These are phyloP conservation scores for Samia ricini DNA, from an alignment of 1,140 invertebrate species.

Conservation along the genomic window DNA sequence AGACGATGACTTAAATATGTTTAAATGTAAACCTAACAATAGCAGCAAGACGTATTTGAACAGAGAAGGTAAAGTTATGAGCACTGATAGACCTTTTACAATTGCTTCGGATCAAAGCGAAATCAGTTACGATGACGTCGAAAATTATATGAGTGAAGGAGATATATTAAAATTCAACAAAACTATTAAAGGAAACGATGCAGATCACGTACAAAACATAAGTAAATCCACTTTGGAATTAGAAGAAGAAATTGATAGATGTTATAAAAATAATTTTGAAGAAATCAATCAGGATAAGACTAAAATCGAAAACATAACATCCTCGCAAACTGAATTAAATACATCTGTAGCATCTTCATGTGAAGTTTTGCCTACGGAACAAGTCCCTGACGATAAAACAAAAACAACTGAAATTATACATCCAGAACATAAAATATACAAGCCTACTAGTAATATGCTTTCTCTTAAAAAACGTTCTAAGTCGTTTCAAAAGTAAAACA, in stretches of 20 bases:
- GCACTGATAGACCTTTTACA: slow-evolving; percentile 80
- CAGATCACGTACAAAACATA: slow-evolving; percentile 75
- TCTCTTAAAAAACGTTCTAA: slow-evolving; percentile 73
- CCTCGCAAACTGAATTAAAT: slow-evolving; percentile 30
- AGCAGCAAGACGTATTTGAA: slow-evolving; percentile 75
- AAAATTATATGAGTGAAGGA: slow-evolving; percentile 75
- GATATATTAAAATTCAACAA: slow-evolving; percentile 79
- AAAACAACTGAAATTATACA: slow-evolving; percentile 78
- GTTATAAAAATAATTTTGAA: slow-evolving; percentile 74
- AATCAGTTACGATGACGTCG: slow-evolving; percentile 79
- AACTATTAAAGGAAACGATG: slow-evolving; percentile 45
- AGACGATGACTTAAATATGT: slow-evolving; percentile 55
- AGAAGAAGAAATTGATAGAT: slow-evolving; percentile 74
- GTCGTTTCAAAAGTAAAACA: slow-evolving; percentile 65
- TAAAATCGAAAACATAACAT: slow-evolving; percentile 45
- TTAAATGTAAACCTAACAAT: slow-evolving; percentile 72
- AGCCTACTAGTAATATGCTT: slow-evolving; percentile 75
- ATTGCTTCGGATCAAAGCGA: slow-evolving; percentile 84
- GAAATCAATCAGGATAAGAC: slow-evolving; percentile 56
- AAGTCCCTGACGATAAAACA: slow-evolving; percentile 41
- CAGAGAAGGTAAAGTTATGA: slow-evolving; percentile 76
- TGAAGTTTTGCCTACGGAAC: slow-evolving; percentile 62
- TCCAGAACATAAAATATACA: slow-evolving; percentile 88
- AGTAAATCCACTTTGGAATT: slow-evolving; percentile 73
- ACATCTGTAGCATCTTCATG: slow-evolving; percentile 71